A percentile compares a stretch with the other conserved stretches of the same genome.
Conservation (phyloP, 2,888 invertebrate species). For the Dasysyrphus albostriatus region DNA sequence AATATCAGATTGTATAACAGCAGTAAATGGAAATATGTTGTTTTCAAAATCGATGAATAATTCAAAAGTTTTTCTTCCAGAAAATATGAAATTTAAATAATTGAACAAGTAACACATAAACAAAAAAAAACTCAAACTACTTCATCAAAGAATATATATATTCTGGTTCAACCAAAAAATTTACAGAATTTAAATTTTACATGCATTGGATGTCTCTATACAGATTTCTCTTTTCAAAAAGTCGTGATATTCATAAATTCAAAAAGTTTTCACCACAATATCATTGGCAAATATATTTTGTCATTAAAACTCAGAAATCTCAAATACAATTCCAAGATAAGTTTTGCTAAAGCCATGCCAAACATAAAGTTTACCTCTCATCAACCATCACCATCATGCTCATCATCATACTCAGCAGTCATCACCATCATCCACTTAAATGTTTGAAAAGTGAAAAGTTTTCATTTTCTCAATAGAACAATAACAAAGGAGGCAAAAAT, state of each 20-base stretch:
- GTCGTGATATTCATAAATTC: neutral
- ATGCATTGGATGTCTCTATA: neutral
- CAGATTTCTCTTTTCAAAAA: neutral
- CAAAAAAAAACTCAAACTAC: no score
- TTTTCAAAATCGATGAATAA: no score
- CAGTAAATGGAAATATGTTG: no score
- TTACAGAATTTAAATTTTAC: neutral
- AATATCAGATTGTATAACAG: no score
- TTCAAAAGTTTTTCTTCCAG: no score
- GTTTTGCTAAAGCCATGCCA: neutral
- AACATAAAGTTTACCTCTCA: neutral
- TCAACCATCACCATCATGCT: neutral
- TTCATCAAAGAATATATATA: neutral
- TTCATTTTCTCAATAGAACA: conserved; percentile 3
- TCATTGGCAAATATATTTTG: neutral
- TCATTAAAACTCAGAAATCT: conserved; percentile 14
- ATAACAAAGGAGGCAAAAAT: neutral
- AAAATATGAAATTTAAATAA: no score
- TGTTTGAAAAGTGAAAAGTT: conserved; percentile 15
- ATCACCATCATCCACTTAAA: conserved; percentile 1
- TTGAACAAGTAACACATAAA: no score
- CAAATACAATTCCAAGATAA: neutral
- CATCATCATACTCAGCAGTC: neutral
- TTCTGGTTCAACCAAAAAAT: neutral
- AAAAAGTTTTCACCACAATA: conserved; percentile 14